Conservation (phyloP, 1,140 invertebrate species). For the Neuroterus valhalla region DNA sequence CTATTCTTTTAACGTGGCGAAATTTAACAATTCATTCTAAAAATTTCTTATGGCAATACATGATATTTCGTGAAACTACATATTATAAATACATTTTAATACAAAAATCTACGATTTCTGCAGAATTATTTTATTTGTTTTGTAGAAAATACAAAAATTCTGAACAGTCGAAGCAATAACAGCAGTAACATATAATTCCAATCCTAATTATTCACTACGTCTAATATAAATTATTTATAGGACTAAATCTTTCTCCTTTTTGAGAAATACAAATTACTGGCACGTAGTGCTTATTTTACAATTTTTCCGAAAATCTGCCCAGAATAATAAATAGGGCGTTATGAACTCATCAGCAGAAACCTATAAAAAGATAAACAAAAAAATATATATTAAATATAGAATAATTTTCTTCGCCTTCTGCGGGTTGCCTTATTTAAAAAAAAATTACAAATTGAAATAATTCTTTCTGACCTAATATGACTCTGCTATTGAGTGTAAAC, state of each 20-base stretch:
- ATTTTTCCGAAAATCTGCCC: conserved; percentile 4
- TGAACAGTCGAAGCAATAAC: conserved; percentile 14
- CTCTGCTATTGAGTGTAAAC: conserved; percentile 13
- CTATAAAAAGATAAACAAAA: no score
- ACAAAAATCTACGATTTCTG: neutral
- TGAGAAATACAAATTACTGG: conserved; percentile 14
- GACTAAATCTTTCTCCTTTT: conserved; percentile 7
- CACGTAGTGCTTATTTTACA: conserved; percentile 5
- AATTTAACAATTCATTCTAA: neutral
- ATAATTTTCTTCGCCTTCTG: no score
- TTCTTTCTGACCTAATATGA: neutral
- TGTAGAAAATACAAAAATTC: conserved; percentile 24
- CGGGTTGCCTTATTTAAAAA: no score
- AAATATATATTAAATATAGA: no score
- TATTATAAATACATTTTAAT: conserved; percentile 2
- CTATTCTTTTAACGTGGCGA: neutral
- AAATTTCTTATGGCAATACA: neutral
- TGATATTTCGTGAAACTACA: no score
- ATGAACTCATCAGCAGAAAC: neutral
- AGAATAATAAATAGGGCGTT: conserved; percentile 18
- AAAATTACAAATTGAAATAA: no score
- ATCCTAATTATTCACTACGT: neutral
- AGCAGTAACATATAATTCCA: conserved; percentile 18
- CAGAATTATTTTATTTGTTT: neutral
- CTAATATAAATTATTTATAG: conserved; percentile 4